phyloP scores from a whole-genome alignment of 2,888 invertebrate genomes.

The Exephanes ischioxanthus region DNA sequence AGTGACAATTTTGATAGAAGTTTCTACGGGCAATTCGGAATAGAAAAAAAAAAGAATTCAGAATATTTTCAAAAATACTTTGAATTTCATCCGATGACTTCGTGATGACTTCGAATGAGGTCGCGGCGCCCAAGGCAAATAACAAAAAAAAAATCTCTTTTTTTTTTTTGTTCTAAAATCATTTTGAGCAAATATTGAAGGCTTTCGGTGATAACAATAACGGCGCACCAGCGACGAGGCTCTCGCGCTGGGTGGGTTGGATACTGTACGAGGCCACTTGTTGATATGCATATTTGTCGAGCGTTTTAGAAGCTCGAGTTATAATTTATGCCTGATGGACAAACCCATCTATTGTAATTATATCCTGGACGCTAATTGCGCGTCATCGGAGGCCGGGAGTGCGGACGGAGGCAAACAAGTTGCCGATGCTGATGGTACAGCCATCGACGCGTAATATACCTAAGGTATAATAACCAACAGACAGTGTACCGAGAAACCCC shows the following conservation, averaged over 20 bases:
- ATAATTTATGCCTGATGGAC: conserved; percentile 71
- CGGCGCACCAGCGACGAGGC: neutral
- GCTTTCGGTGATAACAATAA: conserved; percentile 19
- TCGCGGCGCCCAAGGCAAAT: neutral
- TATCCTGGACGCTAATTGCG: conserved; percentile 77
- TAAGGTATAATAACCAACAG: neutral
- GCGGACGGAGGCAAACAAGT: conserved; percentile 74
- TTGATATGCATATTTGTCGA: conserved; percentile 52
- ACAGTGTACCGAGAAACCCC: conserved; percentile 46
- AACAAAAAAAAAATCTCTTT: neutral
- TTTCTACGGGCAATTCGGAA: too few relatives aligned
- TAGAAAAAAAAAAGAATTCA: too few relatives aligned
- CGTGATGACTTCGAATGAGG: neutral
- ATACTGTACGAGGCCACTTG: conserved; percentile 30
- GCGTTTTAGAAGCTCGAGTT: conserved; percentile 56
- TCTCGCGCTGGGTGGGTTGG: neutral
- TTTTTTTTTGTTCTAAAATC: neutral
- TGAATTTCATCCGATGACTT: neutral
- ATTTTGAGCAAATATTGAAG: conserved; percentile 7
- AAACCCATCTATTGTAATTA: conserved; percentile 79
- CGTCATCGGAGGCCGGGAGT: conserved; percentile 75
- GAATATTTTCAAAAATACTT: neutral
- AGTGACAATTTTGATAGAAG: too few relatives aligned
- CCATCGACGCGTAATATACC: conserved; percentile 22
- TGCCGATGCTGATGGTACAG: conserved; percentile 25